Evolutionary conservation across 2,797 vertebrate genomes (phyloP).

Genomic region (Acanthiza pusilla): DNA sequence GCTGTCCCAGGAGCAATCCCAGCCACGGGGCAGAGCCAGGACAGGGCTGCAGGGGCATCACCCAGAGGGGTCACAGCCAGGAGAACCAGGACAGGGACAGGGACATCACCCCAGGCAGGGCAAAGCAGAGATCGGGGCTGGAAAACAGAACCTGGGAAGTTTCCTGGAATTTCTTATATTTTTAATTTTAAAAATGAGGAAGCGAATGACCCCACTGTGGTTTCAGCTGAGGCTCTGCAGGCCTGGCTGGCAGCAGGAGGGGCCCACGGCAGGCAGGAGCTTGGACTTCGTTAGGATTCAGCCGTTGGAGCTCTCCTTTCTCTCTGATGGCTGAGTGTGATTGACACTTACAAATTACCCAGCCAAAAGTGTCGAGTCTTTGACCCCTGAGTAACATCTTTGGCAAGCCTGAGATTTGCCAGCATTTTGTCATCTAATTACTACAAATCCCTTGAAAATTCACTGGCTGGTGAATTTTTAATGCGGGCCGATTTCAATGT

Average conservation of each 20-base stretch:
- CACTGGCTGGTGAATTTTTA: slow-evolving; percentile 97
- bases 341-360: slow-evolving; percentile 99
- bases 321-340: slow-evolving; percentile 89
- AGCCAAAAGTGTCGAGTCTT: slow-evolving; percentile 94
- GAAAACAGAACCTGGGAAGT: background rate
- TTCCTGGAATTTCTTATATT: background rate
- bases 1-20: background rate
- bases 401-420: slow-evolving; percentile 87
- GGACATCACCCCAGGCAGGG: background rate
- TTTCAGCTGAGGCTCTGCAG: background rate
- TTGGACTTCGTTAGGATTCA: slow-evolving; percentile 73
- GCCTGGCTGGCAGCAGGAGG: background rate
- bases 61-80: background rate
- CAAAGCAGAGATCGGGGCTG: background rate
- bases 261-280: background rate
- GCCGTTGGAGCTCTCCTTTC: slow-evolving; percentile 63
- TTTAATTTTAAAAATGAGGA: background rate
- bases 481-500: slow-evolving; percentile 82
- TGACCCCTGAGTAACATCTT: slow-evolving; percentile 98
- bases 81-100: too few species aligned
- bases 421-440: slow-evolving; percentile 99
- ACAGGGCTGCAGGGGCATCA: background rate
- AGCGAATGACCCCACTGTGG: rapidly evolving
- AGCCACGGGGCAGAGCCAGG: background rate
- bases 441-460: slow-evolving; percentile 98